Evolutionary conservation across 2,888 invertebrate species (phyloP).

Genomic region (Drosophila formosana): DNA sequence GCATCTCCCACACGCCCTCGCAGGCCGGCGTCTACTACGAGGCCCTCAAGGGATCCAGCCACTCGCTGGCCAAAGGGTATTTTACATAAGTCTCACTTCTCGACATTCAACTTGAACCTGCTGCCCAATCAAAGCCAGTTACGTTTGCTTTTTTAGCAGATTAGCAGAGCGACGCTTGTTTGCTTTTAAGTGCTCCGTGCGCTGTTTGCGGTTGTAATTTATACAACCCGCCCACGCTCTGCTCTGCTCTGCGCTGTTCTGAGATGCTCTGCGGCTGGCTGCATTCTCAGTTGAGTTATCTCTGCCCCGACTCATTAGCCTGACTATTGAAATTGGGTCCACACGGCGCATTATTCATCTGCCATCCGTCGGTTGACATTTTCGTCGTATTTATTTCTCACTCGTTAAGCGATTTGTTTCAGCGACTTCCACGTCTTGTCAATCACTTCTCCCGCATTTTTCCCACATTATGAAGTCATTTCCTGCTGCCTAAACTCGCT

Average conservation of each 20-base stretch:
- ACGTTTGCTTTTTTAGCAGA: conserved; percentile 56
- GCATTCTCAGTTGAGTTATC: conserved; percentile 46
- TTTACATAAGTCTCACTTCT: conserved; percentile 22
- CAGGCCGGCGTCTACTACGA: conserved; percentile 83
- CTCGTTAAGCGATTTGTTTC: conserved; percentile 51
- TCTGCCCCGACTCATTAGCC: conserved; percentile 43
- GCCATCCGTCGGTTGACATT: conserved; percentile 30
- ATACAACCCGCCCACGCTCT: conserved; percentile 58
- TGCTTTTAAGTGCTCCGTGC: conserved; percentile 55
- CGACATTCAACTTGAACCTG: conserved; percentile 84
- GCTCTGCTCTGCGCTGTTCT: conserved; percentile 5
- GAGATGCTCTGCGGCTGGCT: conserved; percentile 20
- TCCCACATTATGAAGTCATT: conserved; percentile 54
- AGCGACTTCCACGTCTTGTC: conserved; percentile 36
- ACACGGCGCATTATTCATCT: conserved; percentile 34
- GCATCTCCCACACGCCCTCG: conserved; percentile 81
- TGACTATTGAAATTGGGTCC: conserved; percentile 40
- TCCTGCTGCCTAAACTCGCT: conserved; percentile 27
- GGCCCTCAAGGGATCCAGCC: conserved; percentile 82
- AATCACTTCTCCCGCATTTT: conserved; percentile 36
- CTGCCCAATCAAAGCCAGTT: conserved; percentile 39
- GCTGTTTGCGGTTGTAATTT: conserved; percentile 75
- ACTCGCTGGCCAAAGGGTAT: conserved; percentile 79
- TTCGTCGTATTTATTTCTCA: conserved; percentile 35
- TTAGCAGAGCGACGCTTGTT: conserved; percentile 61